These are phyloP conservation scores for Cercopithecus mona DNA, from an alignment of 2,113 vertebrate species.

Conservation along the genomic window DNA sequence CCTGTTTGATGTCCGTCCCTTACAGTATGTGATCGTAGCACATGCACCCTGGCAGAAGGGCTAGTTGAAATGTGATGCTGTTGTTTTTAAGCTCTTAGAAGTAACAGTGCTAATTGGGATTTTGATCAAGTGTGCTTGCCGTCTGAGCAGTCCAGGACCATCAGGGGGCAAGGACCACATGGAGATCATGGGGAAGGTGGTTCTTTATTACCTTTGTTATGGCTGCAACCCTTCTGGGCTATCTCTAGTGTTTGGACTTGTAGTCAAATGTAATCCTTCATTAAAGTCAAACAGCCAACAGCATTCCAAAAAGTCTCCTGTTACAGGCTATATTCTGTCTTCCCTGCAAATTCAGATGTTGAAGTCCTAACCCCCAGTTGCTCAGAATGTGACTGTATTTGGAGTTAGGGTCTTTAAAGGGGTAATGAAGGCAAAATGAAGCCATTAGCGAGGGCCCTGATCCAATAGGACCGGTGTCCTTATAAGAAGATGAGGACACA, in stretches of 20 bases:
- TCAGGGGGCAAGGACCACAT: fast-evolving
- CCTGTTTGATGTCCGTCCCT: not conserved
- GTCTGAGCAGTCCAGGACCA: not conserved
- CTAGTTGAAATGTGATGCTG: fast-evolving
- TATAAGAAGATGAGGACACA: not conserved
- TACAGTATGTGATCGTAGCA: not conserved
- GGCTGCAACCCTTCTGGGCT: too few species aligned
- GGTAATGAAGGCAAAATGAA: not conserved
- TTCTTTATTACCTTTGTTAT: too few species aligned
- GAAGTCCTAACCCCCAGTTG: not conserved
- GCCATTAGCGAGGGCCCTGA: not conserved
- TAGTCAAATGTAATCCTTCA: not conserved
- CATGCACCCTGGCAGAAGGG: too few species aligned
- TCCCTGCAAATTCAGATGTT: not conserved
- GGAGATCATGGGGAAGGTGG: fast-evolving
- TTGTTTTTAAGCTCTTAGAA: too few species aligned
- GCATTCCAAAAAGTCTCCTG: not conserved
- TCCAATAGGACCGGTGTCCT: not conserved
- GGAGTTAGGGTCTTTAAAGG: not conserved
- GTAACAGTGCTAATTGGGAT: fast-evolving
- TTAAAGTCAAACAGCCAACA: not conserved
- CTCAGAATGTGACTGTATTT: not conserved
- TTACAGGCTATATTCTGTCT: too few species aligned
- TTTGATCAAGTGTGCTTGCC: not conserved
- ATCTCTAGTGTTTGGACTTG: not conserved